Base-by-base conservation (phyloP, 2,888 invertebrate species). In the Amiota communis region DNA sequence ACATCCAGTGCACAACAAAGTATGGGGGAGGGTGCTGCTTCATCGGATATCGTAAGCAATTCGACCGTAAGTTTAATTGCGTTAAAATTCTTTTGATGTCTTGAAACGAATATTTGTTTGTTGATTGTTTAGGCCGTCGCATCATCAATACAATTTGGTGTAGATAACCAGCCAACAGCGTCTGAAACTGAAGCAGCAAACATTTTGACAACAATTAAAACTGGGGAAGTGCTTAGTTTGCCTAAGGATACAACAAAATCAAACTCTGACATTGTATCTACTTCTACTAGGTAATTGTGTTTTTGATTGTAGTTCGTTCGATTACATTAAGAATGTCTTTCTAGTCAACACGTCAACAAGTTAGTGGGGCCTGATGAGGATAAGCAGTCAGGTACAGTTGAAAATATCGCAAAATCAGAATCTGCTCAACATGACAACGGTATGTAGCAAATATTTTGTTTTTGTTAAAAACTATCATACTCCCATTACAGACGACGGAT, bases 181-280 rank as follows among this genome's bases (percentile, higher is more conserved):
- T 87, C 87, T 0, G 89, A 89, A 74, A 87, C 89, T 6, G 89
- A 88, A 77, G 89, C 87, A 11, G 89, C 89, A 3, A 88, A 86
- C 68, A 88, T 89, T 73, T 76, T 89, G 47, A 88, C 89, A 4
- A 87, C 85, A 11, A 89, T 89, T 11, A 89, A 88, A 77, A 85
- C 87, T 36, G 86, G 86, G 1, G 88, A 88, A 64, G 71, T 69
- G 8, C 48, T 78, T 15, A 61, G 56, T 12, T 47, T 72, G 17
- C 0, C 57, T n/a, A 61, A 59, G 48, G 51, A 63, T 51, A 49
- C 51, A 53, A 13, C 59, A 48, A 15, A 72, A 64, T 2, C 2
- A 49, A 48, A 48, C 49, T n/a, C 65, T 47, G 48, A 8, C 47
- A 17, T 13, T 47, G 67, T 47, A 11, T 13, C 67, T 48, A 17